These are phyloP conservation scores for Spilogale gracilis DNA, from an alignment of 2,113 vertebrate genomes.

Conservation along the genomic window DNA sequence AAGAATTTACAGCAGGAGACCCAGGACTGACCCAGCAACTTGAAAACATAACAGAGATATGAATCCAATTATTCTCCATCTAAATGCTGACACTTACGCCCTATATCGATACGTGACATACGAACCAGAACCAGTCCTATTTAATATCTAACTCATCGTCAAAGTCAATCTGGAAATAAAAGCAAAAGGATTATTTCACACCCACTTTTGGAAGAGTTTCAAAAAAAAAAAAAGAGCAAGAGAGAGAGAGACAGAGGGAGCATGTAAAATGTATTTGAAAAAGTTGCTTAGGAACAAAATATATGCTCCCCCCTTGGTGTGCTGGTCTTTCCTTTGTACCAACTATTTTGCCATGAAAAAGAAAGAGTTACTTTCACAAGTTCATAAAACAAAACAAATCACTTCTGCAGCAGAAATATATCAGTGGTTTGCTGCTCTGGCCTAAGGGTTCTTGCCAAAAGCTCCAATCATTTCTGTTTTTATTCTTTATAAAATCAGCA, in stretches of 20 bases:
- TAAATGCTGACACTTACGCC: slow-evolving; percentile 82
- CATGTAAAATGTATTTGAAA: slow-evolving; percentile 67
- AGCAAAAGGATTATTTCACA: slow-evolving; percentile 79
- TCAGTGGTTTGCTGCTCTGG: slow-evolving; percentile 43
- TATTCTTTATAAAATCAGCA: slow-evolving; percentile 70
- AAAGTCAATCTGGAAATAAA: slow-evolving; percentile 83
- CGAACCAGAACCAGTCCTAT: slow-evolving; percentile 81
- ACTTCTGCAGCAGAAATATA: slow-evolving; percentile 57
- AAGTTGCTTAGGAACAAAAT: slow-evolving; percentile 75
- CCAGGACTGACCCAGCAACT: slow-evolving; percentile 88
- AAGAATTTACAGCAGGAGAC: slow-evolving; percentile 89
- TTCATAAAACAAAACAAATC: slow-evolving; percentile 72
- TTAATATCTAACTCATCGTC: slow-evolving; percentile 81
- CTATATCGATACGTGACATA: slow-evolving; percentile 79
- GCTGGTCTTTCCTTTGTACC: not conserved
- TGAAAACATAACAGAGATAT: slow-evolving; percentile 90
- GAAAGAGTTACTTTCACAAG: slow-evolving; percentile 72
- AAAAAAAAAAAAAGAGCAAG: not conserved
- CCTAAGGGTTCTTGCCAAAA: slow-evolving; percentile 40
- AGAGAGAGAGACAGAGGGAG: not conserved
- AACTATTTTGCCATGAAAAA: slow-evolving; percentile 44
- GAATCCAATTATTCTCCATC: slow-evolving; percentile 88
- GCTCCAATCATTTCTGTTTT: slow-evolving; percentile 66
- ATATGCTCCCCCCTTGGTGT: not conserved
- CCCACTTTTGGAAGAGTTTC: slow-evolving; percentile 73